Percentiles rank a stretch among this genome's conserved stretches.
phyloP scores from a whole-genome alignment of 64 coral and sea anemone species.

The Montipora foliosa region DNA sequence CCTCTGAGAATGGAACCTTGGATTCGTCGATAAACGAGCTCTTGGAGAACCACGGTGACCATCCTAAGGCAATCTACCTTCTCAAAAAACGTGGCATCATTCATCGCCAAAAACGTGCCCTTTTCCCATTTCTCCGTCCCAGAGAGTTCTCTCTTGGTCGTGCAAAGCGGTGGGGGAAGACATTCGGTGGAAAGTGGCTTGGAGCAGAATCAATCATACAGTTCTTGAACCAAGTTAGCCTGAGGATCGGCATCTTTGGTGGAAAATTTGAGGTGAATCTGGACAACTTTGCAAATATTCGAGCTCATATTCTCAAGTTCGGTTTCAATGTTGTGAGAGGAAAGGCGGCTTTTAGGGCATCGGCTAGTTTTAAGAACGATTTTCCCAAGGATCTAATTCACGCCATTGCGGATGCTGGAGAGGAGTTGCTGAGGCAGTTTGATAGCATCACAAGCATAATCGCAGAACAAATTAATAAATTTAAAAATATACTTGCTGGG shows the following conservation, averaged over 20 bases:
- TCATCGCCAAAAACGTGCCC: slow-evolving; percentile 83
- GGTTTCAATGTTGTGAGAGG: slow-evolving; percentile 83
- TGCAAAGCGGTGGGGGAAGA: slow-evolving; percentile 72
- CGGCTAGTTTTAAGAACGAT: slow-evolving; percentile 97
- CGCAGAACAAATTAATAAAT: slow-evolving; percentile 79
- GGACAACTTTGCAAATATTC: slow-evolving; percentile 81
- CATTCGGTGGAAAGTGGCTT: slow-evolving; percentile 78
- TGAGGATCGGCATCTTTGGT: slow-evolving; percentile 89
- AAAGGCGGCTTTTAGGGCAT: slow-evolving; percentile 94
- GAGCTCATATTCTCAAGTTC: slow-evolving; percentile 80
- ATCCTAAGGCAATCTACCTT: slow-evolving; percentile 71
- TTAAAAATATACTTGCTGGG: slow-evolving; percentile 65
- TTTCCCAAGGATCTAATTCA: slow-evolving; percentile 98
- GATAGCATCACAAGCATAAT: slow-evolving; percentile 87
- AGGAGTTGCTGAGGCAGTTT: slow-evolving; percentile 75
- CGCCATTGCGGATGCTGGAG: slow-evolving; percentile 77
- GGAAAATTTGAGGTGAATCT: slow-evolving; percentile 94
- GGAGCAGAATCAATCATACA: slow-evolving; percentile 84
- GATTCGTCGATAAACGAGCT: slow-evolving; percentile 78
- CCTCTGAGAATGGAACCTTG: slow-evolving; percentile 69
- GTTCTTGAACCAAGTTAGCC: slow-evolving; percentile 85
- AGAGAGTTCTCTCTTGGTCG: slow-evolving; percentile 83
- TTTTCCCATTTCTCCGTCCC: slow-evolving; percentile 83
- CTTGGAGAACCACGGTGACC: slow-evolving; percentile 90
- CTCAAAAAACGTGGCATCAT: slow-evolving; percentile 66